phyloP scores from a whole-genome alignment of 2,888 invertebrate species.

The Cheilosia vernalis region DNA sequence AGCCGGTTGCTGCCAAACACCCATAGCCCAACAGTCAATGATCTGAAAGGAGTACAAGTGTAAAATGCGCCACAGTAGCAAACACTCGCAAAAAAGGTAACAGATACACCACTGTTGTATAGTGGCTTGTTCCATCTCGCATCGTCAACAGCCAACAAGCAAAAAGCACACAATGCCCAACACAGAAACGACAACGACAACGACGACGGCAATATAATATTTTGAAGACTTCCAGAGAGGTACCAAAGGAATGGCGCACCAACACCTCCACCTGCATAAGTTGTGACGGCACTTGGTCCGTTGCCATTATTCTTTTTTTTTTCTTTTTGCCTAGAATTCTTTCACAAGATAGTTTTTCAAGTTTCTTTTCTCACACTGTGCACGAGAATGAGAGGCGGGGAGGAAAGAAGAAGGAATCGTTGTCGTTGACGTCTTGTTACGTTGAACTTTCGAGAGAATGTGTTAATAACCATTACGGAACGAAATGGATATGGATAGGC shows the following conservation, averaged over 20 bases:
- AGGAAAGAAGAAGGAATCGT: too few relatives aligned
- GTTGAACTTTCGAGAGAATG: slow-evolving; percentile 60
- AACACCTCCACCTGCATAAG: slow-evolving; percentile 53
- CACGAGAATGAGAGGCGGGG: too few relatives aligned
- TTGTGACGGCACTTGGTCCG: slow-evolving; percentile 52
- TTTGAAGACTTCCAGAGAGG: slow-evolving; percentile 57
- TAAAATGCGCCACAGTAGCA: slow-evolving; percentile 31
- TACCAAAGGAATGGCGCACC: slow-evolving; percentile 47
- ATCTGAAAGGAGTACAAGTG: slow-evolving; percentile 73
- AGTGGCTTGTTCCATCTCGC: background rate
- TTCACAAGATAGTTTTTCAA: slow-evolving; percentile 37
- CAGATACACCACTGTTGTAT: slow-evolving; percentile 28
- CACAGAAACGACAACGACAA: slow-evolving; percentile 14
- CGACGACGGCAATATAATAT: slow-evolving; percentile 42
- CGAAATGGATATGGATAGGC: slow-evolving; percentile 52
- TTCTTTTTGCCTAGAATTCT: slow-evolving; percentile 41
- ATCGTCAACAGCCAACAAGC: slow-evolving; percentile 11
- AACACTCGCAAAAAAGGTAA: slow-evolving; percentile 36
- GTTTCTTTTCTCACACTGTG: background rate
- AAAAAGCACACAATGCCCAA: slow-evolving; percentile 19
- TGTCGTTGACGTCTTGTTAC: slow-evolving; percentile 61
- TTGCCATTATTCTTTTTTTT: slow-evolving; percentile 37
- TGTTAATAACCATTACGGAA: slow-evolving; percentile 55
- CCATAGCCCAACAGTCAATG: slow-evolving; percentile 72
- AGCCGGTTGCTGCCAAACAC: slow-evolving; percentile 54